Conservation (phyloP, 1,140 invertebrate species). For the Aphaenogaster floridana region DNA sequence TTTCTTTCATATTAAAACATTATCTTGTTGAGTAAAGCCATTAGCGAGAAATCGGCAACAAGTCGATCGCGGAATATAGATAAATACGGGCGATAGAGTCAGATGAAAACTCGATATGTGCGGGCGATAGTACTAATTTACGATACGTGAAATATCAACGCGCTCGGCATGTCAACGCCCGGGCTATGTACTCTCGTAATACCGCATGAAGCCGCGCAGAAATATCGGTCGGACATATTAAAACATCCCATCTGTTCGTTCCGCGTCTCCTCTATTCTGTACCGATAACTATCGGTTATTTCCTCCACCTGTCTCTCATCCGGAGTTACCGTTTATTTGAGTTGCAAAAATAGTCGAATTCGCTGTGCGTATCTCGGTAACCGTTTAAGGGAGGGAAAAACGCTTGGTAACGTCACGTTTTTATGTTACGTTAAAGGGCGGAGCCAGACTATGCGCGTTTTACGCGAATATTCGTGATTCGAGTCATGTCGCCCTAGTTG, state of each 20-base stretch:
- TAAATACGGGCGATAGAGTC: constrained; percentile 5
- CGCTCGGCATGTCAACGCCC: constrained; percentile 9
- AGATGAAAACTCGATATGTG: background rate
- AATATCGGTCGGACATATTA: constrained; percentile 58
- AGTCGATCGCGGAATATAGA: constrained; percentile 12
- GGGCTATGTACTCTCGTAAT: constrained; percentile 22
- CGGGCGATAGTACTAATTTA: constrained; percentile 40
- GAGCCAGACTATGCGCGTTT: too few species aligned
- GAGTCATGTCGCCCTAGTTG: too few species aligned
- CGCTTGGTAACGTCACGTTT: background rate
- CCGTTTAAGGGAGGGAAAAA: background rate
- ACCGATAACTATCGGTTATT: constrained; percentile 57
- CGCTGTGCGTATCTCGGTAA: background rate
- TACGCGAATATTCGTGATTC: too few species aligned
- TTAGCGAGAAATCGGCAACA: background rate
- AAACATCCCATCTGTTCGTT: constrained; percentile 51
- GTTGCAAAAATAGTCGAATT: constrained; percentile 32
- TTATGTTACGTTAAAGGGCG: background rate
- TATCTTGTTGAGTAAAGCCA: background rate
- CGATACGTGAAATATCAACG: constrained; percentile 45
- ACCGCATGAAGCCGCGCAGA: constrained; percentile 21
- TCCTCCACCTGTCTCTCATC: constrained; percentile 42
- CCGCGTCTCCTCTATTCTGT: constrained; percentile 7
- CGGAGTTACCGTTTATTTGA: background rate
- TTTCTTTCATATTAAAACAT: background rate